phyloP scores from a whole-genome alignment of 2,888 invertebrate genomes.

The Tipula vernalis region DNA sequence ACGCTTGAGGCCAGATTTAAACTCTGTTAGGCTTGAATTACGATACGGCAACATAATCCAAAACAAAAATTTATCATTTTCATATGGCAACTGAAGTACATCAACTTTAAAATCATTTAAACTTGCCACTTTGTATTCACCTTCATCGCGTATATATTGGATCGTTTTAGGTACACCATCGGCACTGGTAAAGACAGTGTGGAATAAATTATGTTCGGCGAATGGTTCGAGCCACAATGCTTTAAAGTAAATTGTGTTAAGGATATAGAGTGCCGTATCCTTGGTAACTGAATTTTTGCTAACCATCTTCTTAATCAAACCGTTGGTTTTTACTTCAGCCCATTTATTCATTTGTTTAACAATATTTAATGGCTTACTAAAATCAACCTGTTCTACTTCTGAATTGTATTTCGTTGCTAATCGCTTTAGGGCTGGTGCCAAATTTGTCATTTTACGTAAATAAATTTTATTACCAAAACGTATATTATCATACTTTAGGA shows the following conservation, averaged over 20 bases:
- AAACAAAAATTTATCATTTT: background rate
- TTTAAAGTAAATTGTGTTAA: background rate
- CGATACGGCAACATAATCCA: background rate
- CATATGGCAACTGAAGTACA: background rate
- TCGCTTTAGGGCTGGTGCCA: background rate
- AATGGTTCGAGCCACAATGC: background rate
- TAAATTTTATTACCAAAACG: background rate
- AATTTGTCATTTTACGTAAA: background rate
- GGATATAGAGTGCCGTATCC: background rate
- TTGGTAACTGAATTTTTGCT: background rate
- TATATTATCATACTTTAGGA: background rate
- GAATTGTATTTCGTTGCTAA: background rate
- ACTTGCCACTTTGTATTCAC: background rate
- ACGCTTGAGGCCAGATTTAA: background rate
- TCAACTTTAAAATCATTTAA: background rate
- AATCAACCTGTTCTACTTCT: conserved; percentile 5
- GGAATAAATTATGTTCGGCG: background rate
- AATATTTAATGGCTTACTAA: background rate
- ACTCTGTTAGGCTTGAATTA: background rate
- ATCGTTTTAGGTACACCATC: background rate
- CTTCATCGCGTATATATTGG: background rate
- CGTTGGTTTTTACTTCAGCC: background rate
- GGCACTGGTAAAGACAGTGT: background rate
- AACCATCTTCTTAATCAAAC: background rate
- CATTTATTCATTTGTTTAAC: background rate